These are phyloP conservation scores for Limnephilus lunatus DNA, from an alignment of 2,888 invertebrate genomes.

Conservation along the genomic window DNA sequence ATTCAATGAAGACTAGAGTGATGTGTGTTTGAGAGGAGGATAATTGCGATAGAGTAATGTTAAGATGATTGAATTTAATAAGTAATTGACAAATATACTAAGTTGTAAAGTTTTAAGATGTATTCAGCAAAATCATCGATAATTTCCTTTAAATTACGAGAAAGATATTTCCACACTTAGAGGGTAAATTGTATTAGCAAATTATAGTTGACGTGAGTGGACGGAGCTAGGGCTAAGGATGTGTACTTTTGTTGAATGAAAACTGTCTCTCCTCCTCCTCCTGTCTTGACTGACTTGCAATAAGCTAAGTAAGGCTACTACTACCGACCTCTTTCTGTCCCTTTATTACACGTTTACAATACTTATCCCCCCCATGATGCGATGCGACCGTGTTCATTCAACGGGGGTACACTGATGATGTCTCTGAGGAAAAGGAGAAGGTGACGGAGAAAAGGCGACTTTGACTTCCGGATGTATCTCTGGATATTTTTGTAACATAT, in stretches of 20 bases:
- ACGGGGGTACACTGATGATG: not conserved
- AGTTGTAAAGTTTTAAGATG: conserved; percentile 60
- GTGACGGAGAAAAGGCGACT: conserved; percentile 47
- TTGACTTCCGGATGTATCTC: conserved; percentile 50
- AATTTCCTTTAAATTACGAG: conserved; percentile 28
- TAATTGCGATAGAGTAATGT: conserved; percentile 61
- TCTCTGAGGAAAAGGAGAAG: conserved; percentile 22
- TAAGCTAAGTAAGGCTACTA: too few species aligned
- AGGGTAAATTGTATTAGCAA: conserved; percentile 61
- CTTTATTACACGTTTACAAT: not conserved
- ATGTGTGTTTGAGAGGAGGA: conserved; percentile 59
- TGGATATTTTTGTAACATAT: conserved; percentile 33
- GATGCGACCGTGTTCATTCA: not conserved
- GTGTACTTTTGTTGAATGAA: conserved; percentile 10
- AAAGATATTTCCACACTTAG: conserved; percentile 56
- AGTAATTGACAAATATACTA: conserved; percentile 53
- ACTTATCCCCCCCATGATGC: too few species aligned
- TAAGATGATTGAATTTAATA: conserved; percentile 59
- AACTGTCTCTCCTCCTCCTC: not conserved
- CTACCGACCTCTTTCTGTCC: too few species aligned
- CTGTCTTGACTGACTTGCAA: not conserved
- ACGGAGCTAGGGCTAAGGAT: not conserved
- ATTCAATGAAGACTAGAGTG: conserved; percentile 63
- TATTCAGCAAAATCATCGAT: conserved; percentile 56
- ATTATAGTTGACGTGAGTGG: conserved; percentile 58